Evolutionary conservation across 2,113 vertebrate species (phyloP).

Genomic region (Aix galericulata): DNA sequence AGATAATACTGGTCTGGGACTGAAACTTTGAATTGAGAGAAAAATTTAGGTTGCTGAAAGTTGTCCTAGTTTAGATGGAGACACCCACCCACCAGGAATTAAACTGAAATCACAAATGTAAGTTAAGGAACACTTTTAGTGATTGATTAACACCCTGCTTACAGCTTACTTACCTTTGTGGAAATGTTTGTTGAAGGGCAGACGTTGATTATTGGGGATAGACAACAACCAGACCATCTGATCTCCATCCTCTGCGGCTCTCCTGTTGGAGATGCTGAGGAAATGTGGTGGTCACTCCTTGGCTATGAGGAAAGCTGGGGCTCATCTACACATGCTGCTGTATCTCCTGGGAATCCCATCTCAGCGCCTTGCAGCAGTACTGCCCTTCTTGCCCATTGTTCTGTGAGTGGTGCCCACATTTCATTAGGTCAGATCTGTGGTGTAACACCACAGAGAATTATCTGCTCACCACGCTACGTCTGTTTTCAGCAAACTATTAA

Average conservation of each 20-base stretch:
- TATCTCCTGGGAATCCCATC: too few species aligned
- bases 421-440: neutral
- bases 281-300: neutral
- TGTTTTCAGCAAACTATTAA: neutral
- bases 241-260: neutral
- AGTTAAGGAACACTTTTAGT: neutral
- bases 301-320: neutral
- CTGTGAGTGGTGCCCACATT: neutral
- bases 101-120: conserved; percentile 6
- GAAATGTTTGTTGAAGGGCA: neutral
- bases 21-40: neutral
- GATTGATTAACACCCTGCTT: neutral
- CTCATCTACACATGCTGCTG: neutral
- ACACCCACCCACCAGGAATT: neutral
- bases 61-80: conserved; percentile 3
- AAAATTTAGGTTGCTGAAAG: conserved; percentile 13
- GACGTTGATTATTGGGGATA: rapidly evolving
- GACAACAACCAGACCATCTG: neutral
- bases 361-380: neutral
- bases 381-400: neutral
- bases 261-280: neutral
- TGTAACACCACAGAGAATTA: neutral
- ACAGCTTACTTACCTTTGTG: neutral
- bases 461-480: rapidly evolving
- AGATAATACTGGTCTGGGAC: neutral